phyloP scores from a whole-genome alignment of 2,113 vertebrate species.

The Psilopogon haemacephalus region DNA sequence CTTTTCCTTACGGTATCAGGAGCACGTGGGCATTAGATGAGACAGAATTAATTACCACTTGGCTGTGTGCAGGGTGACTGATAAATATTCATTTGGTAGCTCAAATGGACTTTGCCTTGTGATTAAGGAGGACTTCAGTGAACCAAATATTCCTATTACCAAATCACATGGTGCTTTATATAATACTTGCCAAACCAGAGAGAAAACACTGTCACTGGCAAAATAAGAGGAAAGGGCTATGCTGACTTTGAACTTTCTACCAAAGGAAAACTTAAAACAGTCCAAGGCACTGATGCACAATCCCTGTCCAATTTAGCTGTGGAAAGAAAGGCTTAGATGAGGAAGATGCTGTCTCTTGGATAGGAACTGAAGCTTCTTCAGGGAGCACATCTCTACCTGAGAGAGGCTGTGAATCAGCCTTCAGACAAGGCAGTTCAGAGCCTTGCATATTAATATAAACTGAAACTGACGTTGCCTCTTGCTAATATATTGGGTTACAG shows the following conservation, averaged over 20 bases:
- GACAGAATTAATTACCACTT: slow-evolving; percentile 26
- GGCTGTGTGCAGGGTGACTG: not conserved
- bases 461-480: not conserved
- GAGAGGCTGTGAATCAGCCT: not conserved
- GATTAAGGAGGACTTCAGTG: slow-evolving; percentile 29
- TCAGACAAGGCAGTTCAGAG: not conserved
- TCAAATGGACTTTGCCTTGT: slow-evolving; percentile 21
- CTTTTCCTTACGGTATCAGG: not conserved
- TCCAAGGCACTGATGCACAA: not conserved
- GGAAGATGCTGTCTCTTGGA: not conserved
- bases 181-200: not conserved
- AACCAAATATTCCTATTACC: not conserved
- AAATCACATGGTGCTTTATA: slow-evolving; percentile 6
- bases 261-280: not conserved
- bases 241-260: not conserved
- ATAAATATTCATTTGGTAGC: slow-evolving; percentile 29
- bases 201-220: not conserved
- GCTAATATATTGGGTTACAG: not conserved
- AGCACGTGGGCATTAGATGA: not conserved
- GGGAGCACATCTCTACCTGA: not conserved
- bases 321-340: not conserved
- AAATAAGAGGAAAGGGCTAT: not conserved
- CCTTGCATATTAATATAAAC: not conserved
- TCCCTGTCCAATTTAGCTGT: not conserved
- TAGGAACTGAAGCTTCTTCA: not conserved